Base-by-base conservation (phyloP, 2,113 vertebrate species). In the Promerops cafer region DNA sequence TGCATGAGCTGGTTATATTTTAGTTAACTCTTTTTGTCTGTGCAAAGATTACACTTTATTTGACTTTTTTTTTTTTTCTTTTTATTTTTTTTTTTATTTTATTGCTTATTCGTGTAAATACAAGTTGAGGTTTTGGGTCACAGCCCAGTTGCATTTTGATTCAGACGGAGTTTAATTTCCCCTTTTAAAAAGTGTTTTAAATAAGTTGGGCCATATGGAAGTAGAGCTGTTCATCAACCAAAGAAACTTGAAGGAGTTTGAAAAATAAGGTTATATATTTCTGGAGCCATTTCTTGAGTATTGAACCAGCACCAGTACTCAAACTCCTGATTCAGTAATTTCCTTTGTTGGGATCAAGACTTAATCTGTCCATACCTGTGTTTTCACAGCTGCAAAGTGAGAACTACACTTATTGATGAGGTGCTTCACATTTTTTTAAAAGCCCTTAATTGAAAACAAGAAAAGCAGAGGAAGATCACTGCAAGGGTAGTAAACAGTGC, bases 371-470 rank as follows among this genome's bases (percentile, higher is more conserved):
- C 47, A 16, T 92, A 92, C 88, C 72, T 87, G 72, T 92, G 76
- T 96, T 96, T 96, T 88, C 65, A 93, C 92, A 93, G 85, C 92
- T 89, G 94, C 76, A 53, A 65, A 83, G 68, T 61, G 49, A 21
- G 69, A 90, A 39, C 33, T 92, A 23, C 45, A 87, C 79, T 72
- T 90, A 75, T 75, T 81, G 93, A 92, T 90, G 75, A 78, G 92
- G 18, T 50, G 7, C 66, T 88, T 90, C 95, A 26, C 26, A 23
- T 7, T n/a, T 33, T 84, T 83, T 80, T 78, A 11, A 89, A 87
- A 71, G 15, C 28, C 10, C 22, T 52, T 87, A 47, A 59, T 79
- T 71, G 69, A 17, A 87, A 69, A 11, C 24, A 35, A 56, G 53
- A 33, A 70, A 69, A 50, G 9, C 60, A 78, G 47, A 64, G 18